Base-by-base conservation (phyloP, 2,888 invertebrate species). In the Gasteruption jaculator region DNA sequence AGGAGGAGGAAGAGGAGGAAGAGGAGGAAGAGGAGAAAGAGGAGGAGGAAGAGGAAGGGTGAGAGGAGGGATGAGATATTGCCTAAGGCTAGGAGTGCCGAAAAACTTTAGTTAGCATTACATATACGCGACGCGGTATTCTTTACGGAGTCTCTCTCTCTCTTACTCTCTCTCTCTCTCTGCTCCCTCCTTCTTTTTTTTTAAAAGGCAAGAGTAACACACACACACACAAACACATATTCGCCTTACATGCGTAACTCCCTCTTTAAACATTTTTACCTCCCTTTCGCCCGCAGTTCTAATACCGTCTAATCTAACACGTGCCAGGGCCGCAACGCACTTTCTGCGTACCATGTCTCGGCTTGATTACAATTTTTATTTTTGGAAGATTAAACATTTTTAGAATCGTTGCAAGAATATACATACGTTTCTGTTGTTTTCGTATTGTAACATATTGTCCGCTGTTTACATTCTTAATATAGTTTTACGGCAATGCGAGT, bases 61-160 rank as follows among this genome's bases (percentile, higher is more conserved):
- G 38, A 38, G 34, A 39, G 29, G 43, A 27, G 35, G 12, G 32
- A 36, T 41, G 31, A 38, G n/a, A n/a, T n/a, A 72, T 77, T 76
- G 56, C 56, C 58, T 51, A 50, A 52, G 43, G 46, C 53, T 44
- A 61, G 45, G 63, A 47, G 57, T 54, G 61, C 68, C 58, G 53
- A 62, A 71, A n/a, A 47, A 73, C 68, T 52, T 65, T 61, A 55
- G 49, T 57, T 50, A 55, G 73, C 73, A 72, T 74, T 74, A 71
- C 7, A 24, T 7, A 8, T 7, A 24, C 24, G 7, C 10, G n/a
- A n/a, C n/a, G n/a, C n/a, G n/a, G n/a, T 72, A 72, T 68, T 63
- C 57, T 65, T 66, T 67, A 72, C 71, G 73, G 73, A 74, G 74
- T 74, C 74, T 71, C 71, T 73, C 71, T 73, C 73, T 73, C 73